These are phyloP conservation scores for Gadopsis marmoratus DNA, from an alignment of 2,797 vertebrate genomes.

Conservation along the genomic window DNA sequence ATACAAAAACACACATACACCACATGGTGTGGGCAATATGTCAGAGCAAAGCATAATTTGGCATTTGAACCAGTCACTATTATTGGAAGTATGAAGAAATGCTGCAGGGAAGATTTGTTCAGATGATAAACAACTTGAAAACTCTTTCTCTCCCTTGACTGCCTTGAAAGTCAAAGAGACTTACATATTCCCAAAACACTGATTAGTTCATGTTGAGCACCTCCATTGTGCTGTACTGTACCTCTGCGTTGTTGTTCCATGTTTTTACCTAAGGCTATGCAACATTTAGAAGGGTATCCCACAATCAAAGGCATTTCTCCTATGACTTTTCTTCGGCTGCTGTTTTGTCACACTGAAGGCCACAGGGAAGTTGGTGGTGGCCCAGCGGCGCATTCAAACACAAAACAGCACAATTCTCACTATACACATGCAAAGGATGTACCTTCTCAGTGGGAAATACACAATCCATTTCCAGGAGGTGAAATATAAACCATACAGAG, in stretches of 20 bases:
- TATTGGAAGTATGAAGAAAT: slow-evolving; percentile 82
- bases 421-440: slow-evolving; percentile 37
- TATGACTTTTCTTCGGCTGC: slow-evolving; percentile 63
- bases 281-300: slow-evolving; percentile 73
- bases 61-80: slow-evolving; percentile 87
- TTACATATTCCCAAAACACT: slow-evolving; percentile 79
- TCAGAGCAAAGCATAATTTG: slow-evolving; percentile 86
- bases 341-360: slow-evolving; percentile 66
- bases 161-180: slow-evolving; percentile 82
- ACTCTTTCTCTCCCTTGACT: slow-evolving; percentile 75
- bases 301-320: slow-evolving; percentile 71
- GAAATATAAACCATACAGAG: not conserved
- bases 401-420: slow-evolving; percentile 42
- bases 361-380: slow-evolving; percentile 58
- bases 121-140: slow-evolving; percentile 81
- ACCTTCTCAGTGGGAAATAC: slow-evolving; percentile 18
- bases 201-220: slow-evolving; percentile 83
- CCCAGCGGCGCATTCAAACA: slow-evolving; percentile 43
- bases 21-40: slow-evolving; percentile 88
- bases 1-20: slow-evolving; percentile 66
- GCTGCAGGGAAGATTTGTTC: slow-evolving; percentile 81
- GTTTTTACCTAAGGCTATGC: slow-evolving; percentile 79
- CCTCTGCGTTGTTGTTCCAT: slow-evolving; percentile 69
- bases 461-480: slow-evolving; percentile 22
- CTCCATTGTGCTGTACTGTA: slow-evolving; percentile 77